Conservation (phyloP, 1,140 invertebrate species). For the Metaphire vulgaris region DNA sequence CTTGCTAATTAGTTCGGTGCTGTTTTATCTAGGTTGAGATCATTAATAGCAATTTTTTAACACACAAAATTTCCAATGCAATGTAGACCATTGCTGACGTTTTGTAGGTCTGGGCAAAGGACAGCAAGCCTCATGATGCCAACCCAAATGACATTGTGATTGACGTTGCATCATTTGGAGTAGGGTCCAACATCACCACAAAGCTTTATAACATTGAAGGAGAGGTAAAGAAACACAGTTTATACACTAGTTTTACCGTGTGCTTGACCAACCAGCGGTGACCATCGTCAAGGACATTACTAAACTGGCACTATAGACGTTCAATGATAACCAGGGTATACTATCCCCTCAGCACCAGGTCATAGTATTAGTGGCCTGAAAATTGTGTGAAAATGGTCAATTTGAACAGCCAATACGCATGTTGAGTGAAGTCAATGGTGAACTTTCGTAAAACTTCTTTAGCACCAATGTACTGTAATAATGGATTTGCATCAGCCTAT, state of each 20-base stretch:
- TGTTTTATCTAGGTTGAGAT: too few relatives aligned
- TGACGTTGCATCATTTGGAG: conserved; percentile 3
- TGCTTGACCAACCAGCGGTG: neutral
- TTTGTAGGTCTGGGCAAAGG: conserved; percentile 12
- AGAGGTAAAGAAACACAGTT: conserved; percentile 4
- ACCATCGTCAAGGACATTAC: too few relatives aligned
- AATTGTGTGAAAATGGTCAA: too few relatives aligned
- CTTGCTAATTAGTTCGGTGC: too few relatives aligned
- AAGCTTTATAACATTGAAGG: conserved; percentile 14
- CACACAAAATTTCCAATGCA: too few relatives aligned
- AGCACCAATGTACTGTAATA: too few relatives aligned
- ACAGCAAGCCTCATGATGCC: conserved; percentile 11
- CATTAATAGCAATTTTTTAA: too few relatives aligned
- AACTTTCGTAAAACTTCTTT: too few relatives aligned
- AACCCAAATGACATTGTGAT: conserved; percentile 7
- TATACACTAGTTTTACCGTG: neutral
- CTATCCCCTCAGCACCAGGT: neutral
- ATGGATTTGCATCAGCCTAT: too few relatives aligned
- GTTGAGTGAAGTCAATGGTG: too few relatives aligned
- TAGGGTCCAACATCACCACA: conserved; percentile 15
- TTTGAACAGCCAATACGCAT: too few relatives aligned
- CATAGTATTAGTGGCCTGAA: neutral
- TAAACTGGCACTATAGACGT: too few relatives aligned
- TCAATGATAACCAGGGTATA: neutral
- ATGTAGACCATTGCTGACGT: neutral